Base-by-base conservation (phyloP, 2,888 invertebrate genomes). In the Folsomia candida region DNA sequence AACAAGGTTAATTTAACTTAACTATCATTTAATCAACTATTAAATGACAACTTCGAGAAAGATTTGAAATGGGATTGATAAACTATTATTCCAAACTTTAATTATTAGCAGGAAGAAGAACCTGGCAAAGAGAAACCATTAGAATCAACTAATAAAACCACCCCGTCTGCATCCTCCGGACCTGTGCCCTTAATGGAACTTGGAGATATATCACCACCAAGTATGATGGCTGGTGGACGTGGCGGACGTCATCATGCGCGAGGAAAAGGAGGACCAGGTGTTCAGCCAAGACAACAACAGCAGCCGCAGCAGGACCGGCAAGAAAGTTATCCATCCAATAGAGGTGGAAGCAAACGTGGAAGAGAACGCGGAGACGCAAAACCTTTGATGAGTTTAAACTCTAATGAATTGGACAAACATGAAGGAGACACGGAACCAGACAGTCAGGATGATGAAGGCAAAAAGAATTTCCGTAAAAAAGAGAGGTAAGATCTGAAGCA, bases 101-200 rank as follows among this genome's bases (percentile, higher is more conserved):
- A n/a, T n/a, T 57, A 6, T 57, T 57, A 20, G 4, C 25, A 77
- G 71, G 72, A 76, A 25, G 71, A 73, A 2, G 72, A 76, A 6
- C 51, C 14, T 18, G 6, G 20, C 1, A 67, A 64, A 25, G 72
- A 72, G n/a, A 73, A 73, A 28, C 51, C 60, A 0, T 22, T 29
- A n/a, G 70, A 64, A 22, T 37, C 65, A n/a, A 27, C 61, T 1
- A 51, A 54, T 14, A 65, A 65, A 25, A 26, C 60, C 11, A 67
- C 71, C 61, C 65, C 59, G 2, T 54, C 66, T 11, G 24, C 68
- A 1, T 73, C 72, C 22, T 70, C 76, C 1, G 77, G 73, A 3
- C 77, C 77, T 11, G 73, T 78, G 22, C 77, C 77, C 11, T 64
- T 78, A 0, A 78, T 78, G 77, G 77, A 74, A 1, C 28, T 78